Evolutionary conservation across 2,113 vertebrate species (phyloP), one percentile per base, ranked within the genome.

Genomic region (Daboia siamensis): DNA sequence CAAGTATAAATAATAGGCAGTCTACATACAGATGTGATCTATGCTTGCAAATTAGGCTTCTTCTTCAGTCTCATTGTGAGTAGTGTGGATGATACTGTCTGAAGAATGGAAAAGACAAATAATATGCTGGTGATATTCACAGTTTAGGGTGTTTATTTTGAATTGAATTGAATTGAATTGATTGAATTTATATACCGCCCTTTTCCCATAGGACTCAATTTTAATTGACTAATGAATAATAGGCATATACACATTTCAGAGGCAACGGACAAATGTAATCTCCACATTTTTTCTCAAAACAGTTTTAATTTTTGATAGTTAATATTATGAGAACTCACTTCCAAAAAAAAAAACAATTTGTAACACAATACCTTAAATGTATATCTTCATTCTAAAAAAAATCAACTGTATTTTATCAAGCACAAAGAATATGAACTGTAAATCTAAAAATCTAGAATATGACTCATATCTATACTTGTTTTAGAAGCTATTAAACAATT

Each of bases 91-190:
- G 88, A 94, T 90, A 94, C 95, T 91, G 92, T 94, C 94, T 92
- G 91, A 94, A 95, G 94, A 95, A 92, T 93, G 80, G 94, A 94
- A 87, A 96, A 96, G 46, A 48, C 91, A 95, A 91, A 51, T 51
- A 3, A 94, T 91, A 95, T 91, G 95, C 95, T 91, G 3, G 0
- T 5, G 55, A 95, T 89, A 69, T 88, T 88, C 57, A 92, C 51
- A 93, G 88, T 94, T 90, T 84, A 93, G 93, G 86, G 94, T 93
- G 90, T 61, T 93, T 92, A 88, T 92, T 91, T n/a, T n/a, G n/a
- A n/a, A n/a, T n/a, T n/a, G n/a, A n/a, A n/a, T n/a, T n/a, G n/a
- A n/a, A n/a, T n/a, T n/a, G n/a, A n/a, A n/a, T n/a, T n/a, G n/a
- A n/a, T n/a, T n/a, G n/a, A n/a, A n/a, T n/a, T n/a, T n/a, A n/a